Conservation (phyloP, 2,888 invertebrate genomes). For the Campoplex nolae region DNA sequence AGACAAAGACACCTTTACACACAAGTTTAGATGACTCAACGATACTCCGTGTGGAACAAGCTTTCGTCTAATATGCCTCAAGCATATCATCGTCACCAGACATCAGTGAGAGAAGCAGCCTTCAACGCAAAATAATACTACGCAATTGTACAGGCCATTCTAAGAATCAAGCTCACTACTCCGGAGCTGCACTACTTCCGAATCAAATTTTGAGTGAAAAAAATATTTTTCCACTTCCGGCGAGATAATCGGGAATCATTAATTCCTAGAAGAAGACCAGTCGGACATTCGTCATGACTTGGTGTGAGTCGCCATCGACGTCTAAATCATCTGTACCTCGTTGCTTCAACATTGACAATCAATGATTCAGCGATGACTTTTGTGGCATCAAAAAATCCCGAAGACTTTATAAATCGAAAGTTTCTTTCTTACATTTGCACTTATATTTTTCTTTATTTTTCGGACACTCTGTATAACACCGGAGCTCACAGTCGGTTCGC, state of each 20-base stretch:
- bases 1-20: conserved; percentile 20
- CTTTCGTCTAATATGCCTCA: conserved; percentile 46
- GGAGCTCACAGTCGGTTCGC: conserved; percentile 8
- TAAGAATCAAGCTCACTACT: not conserved
- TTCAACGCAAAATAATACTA: conserved; percentile 1
- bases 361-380: not conserved
- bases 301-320: too few relatives aligned
- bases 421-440: not conserved
- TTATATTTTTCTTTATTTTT: not conserved
- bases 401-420: not conserved
- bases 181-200: not conserved
- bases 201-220: not conserved
- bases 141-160: not conserved
- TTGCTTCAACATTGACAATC: not conserved
- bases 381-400: not conserved
- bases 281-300: too few relatives aligned
- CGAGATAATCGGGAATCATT: not conserved
- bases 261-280: not conserved
- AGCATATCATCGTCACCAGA: conserved; percentile 44
- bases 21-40: conserved; percentile 9
- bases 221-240: not conserved
- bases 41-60: conserved; percentile 30
- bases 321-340: not conserved
- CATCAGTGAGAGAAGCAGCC: conserved; percentile 31
- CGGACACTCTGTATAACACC: conserved; percentile 12